Conservation (phyloP, 1,140 invertebrate genomes). For the Hylaeus anthracinus region DNA sequence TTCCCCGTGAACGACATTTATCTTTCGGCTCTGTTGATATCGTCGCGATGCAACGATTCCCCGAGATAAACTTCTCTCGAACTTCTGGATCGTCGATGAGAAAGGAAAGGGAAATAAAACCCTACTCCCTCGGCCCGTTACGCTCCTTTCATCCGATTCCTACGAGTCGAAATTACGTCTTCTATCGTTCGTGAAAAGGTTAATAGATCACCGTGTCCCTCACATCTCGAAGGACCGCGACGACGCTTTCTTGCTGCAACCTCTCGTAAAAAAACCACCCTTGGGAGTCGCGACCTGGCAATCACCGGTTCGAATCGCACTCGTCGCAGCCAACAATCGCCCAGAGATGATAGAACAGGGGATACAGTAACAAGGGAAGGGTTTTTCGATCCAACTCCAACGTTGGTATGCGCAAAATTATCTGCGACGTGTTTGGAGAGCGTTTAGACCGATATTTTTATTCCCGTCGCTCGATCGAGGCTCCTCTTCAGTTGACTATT, state of each 20-base stretch:
- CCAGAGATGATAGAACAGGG: not conserved
- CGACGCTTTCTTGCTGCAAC: not conserved
- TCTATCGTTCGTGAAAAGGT: constrained; percentile 20
- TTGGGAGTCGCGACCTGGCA: constrained; percentile 1
- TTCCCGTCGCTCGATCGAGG: no score
- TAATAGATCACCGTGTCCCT: constrained; percentile 23
- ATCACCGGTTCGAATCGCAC: constrained; percentile 6
- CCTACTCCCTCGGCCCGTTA: no score
- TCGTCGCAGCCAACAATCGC: constrained; percentile 5
- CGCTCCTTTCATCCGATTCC: not conserved
- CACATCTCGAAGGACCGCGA: constrained; percentile 15
- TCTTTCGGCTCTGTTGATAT: no score
- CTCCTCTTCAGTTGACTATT: no score
- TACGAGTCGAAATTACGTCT: not conserved
- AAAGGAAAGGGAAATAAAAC: not conserved
- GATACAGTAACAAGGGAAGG: no score
- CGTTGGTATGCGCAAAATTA: no score
- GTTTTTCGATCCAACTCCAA: no score
- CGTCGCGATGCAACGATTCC: not conserved
- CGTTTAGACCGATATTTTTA: no score
- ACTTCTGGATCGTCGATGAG: not conserved
- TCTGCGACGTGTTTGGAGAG: no score
- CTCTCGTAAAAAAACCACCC: constrained; percentile 9
- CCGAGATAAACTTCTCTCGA: not conserved
- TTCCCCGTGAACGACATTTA: no score